Conservation (phyloP, 1,140 invertebrate genomes). For the Holotrichia oblita region DNA sequence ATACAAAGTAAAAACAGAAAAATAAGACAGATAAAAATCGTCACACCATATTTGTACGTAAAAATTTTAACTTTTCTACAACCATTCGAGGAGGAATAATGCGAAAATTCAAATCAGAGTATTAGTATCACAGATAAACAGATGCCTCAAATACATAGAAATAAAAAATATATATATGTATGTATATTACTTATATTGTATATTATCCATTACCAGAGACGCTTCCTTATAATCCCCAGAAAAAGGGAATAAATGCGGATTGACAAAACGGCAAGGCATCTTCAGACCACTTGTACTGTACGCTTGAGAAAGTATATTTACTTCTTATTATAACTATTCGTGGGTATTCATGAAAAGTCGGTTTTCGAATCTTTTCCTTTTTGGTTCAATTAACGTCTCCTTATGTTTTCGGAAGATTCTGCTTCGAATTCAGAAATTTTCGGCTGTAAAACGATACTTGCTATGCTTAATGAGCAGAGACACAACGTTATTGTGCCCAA, state of each 20-base stretch:
- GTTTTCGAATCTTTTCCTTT: neutral
- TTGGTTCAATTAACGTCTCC: slow-evolving; percentile 9
- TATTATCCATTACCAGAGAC: slow-evolving; percentile 5
- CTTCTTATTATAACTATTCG: neutral
- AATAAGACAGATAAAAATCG: neutral
- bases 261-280: slow-evolving; percentile 31
- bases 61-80: slow-evolving; percentile 2
- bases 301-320: slow-evolving; percentile 22
- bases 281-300: slow-evolving; percentile 38
- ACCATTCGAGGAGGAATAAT: slow-evolving; percentile 7
- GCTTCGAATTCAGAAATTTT: slow-evolving; percentile 35
- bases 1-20: neutral
- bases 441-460: slow-evolving; percentile 61
- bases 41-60: slow-evolving; percentile 13
- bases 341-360: neutral
- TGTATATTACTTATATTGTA: slow-evolving; percentile 16
- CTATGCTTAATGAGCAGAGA: slow-evolving; percentile 67
- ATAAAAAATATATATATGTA: slow-evolving; percentile 29
- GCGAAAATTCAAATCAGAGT: slow-evolving; percentile 12
- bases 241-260: slow-evolving; percentile 19
- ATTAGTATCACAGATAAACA: slow-evolving; percentile 42
- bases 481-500: slow-evolving; percentile 65
- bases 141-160: slow-evolving; percentile 35
- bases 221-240: neutral
- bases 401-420: slow-evolving; percentile 16